Percentiles rank a stretch among this genome's conserved stretches.
These are phyloP conservation scores for Cairina moschata DNA, from an alignment of 2,113 vertebrate species.

Conservation along the genomic window DNA sequence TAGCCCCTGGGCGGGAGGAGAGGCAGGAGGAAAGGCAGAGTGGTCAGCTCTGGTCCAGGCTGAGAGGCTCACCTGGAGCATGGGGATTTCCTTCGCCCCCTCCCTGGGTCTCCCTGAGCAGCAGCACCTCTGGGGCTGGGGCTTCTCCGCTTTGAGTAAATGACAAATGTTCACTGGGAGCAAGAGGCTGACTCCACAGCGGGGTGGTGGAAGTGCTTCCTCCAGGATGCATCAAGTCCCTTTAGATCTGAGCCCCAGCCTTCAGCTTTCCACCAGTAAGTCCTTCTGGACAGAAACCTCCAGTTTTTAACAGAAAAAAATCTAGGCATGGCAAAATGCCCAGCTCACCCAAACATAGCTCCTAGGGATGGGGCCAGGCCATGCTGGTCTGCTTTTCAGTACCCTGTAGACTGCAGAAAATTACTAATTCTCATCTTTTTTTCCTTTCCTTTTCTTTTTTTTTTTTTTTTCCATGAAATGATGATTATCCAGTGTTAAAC, in stretches of 20 bases:
- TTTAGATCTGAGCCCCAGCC: neutral
- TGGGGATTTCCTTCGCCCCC: neutral
- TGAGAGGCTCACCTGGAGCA: neutral
- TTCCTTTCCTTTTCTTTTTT: neutral
- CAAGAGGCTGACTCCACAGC: neutral
- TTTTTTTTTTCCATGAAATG: conserved; percentile 8
- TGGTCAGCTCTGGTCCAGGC: neutral
- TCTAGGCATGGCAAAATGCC: neutral
- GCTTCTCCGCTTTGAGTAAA: neutral
- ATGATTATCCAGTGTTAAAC: neutral
- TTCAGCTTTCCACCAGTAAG: neutral
- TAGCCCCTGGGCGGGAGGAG: neutral
- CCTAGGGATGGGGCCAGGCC: neutral
- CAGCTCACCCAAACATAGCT: neutral
- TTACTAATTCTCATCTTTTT: neutral
- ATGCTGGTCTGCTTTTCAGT: neutral
- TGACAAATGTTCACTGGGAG: neutral
- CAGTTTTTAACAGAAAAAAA: neutral
- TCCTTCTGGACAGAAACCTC: neutral
- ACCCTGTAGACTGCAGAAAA: neutral
- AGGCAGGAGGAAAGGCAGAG: neutral
- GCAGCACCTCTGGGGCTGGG: neutral
- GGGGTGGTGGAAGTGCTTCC: neutral
- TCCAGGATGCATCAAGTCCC: neutral
- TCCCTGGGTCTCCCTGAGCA: neutral